Evolutionary conservation across 2,888 invertebrate genomes (phyloP), one percentile per base, ranked within the genome.

Genomic region (Bedellia somnulentella): DNA sequence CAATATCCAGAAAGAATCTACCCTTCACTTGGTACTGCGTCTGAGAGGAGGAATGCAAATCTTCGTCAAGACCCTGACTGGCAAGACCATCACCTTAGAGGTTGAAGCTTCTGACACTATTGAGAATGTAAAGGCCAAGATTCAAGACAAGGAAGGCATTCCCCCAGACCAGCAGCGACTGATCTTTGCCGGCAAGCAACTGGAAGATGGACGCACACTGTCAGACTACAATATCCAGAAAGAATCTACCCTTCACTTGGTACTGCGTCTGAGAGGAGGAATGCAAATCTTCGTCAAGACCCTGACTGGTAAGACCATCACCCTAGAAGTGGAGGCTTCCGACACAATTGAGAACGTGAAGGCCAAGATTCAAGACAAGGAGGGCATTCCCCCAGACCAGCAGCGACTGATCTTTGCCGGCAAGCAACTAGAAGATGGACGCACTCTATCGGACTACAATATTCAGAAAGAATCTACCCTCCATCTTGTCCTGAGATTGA

Each of bases 311-410:
- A 37, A 37, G 12, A 37, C 37, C 11, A 37, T 37, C 26, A 37
- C 37, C 13, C 25, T 36, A 15, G 36, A 36, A 24, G 36, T 36
- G 9, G 36, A 36, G 24, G 70, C 81, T 1, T 78, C 79, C 2
- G 81, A 81, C 41, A 76, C 80, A 1, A 81, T 81, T 42, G 81
- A 81, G 46, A 81, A 82, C 49, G 81, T 82, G 0, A 82, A 82
- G 43, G 71, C 77, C 2, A 79, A 79, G 40, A 78, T 78, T 29
- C 77, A 78, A 43, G 73, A 75, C 35, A 73, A 75, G 35, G 71
- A 73, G 48, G 75, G 76, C 3, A 77, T n/a, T n/a, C n/a, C n/a
- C n/a, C n/a, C n/a, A n/a, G n/a, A n/a, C n/a, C n/a, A n/a, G n/a
- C n/a, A n/a, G n/a, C n/a, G n/a, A n/a, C n/a, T n/a, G n/a, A n/a